Evolutionary conservation across 2,888 invertebrate genomes (phyloP), one percentile per base, ranked within the genome.

Genomic region (Philopedon plagiatum): DNA sequence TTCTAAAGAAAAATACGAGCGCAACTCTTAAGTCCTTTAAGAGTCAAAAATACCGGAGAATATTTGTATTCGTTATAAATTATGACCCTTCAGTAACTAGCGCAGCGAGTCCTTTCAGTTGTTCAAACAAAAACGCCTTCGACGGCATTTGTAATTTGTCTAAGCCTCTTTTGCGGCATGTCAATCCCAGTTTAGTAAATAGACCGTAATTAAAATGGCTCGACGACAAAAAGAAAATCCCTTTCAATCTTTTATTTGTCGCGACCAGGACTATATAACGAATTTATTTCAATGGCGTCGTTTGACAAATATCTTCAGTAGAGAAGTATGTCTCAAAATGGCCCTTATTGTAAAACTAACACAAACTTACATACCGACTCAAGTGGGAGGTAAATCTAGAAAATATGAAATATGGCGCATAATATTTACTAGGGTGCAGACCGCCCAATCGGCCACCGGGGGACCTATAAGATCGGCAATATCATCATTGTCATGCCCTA

Each of bases 131-230:
- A 71, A 71, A 65, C 71, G 58, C 41, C 58, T 44, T 49, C 71
- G 41, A 60, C 65, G 54, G 64, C 70, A 60, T 70, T 70, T 70
- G 57, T 70, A 70, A 70, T 70, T 70, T 70, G 70, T 70, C 70
- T 57, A 64, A 58, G 70, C 64, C 60, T 62, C 61, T 44, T 65
- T 65, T 65, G 71, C 71, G 51, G 58, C 60, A 65, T 71, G 71
- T 71, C 71, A 71, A 71, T 71, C 54, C 71, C 71, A 71, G 71
- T 71, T 71, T 60, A 65, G 71, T 71, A 71, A 71, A 71, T 71
- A 63, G 71, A 64, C 64, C 71, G 64, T 71, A 71, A 71, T 71
- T 71, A 71, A 71, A 71, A 71, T 71, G 60, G 65, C 71, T 57
- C 23, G 71, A 65, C 65, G 65, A 60, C 71, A 65, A 65, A 71